Base-by-base conservation (phyloP, 2,888 invertebrate genomes). In the Campopleginae sp. region DNA sequence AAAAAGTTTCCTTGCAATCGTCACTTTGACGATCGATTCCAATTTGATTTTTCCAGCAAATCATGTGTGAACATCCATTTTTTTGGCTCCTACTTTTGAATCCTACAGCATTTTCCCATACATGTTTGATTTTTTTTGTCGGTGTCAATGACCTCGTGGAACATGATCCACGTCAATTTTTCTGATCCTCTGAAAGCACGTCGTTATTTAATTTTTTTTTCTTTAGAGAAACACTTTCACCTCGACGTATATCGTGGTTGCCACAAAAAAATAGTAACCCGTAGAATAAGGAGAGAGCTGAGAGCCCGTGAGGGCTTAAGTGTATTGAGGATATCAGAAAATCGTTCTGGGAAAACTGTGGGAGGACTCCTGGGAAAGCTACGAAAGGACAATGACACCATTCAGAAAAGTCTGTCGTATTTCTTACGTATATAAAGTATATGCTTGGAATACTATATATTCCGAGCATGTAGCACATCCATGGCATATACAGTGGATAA, bases 401-500 rank as follows among this genome's bases (percentile, higher is more conserved):
- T 54, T 51, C 54, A 54, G 44, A 61, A 58, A 58, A 74, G 61
- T 10, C 74, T 61, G 44, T 44, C 61, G n/a, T 61, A 27, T 61
- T 61, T 46, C 74, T 61, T 42, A 58, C 23, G n/a, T 58, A 17
- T 54, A 48, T 42, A 7, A 42, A 58, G 17, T 38, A 14, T 74
- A 71, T 5, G 31, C n/a, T n/a, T 71, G n/a, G 14, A 51, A 54
- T 54, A 23, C 54, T 71, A 44, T 74, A 46, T 48, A n/a, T 44
- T 33, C 38, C 12, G 46, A 12, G 42, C 46, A 23, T 68, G 46
- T 48, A 63, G 31, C 65, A 74, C 46, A 23, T 27, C 23, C 17
- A 44, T 58, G 17, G 10, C 33, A 23, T 70, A 70, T 63, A 74
- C 38, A 63, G 27, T 54, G 71, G 66, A 74, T 72, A 77, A 33